Evolutionary conservation across 2,888 invertebrate genomes (phyloP), one percentile per base, ranked within the genome.

Genomic region (Frankliniella intonsa): DNA sequence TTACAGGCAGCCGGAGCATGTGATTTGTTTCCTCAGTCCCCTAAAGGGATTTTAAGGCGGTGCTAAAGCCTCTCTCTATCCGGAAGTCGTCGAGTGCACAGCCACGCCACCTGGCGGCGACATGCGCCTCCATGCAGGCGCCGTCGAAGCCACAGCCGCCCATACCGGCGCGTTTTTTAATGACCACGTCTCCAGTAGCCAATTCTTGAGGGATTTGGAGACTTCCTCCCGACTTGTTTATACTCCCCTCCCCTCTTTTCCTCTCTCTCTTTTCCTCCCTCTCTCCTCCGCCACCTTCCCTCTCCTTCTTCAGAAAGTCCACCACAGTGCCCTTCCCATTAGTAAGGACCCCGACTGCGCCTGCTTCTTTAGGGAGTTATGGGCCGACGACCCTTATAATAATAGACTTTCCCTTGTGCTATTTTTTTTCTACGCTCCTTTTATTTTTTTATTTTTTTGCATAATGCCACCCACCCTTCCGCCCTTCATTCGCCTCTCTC

Each of bases 201-300:
- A 76, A 76, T 76, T 76, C 69, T 76, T 76, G 69, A 76, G 69
- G 69, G 69, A 76, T 76, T 76, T 76, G 69, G 69, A 25, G 69
- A 76, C 38, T 38, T 38, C 38, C 38, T 38, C 38, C 5, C 38
- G 14, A 11, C 17, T 55, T 55, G 55, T 55, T 10, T 55, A 55
- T 14, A 11, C 55, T 55, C 55, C 55, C 38, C 38, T 38, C 38
- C 38, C 5, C 38, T 38, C 38, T 38, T n/a, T n/a, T n/a, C n/a
- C 62, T 17, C n/a, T n/a, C 62, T n/a, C 62, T 62, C 62, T 17
- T 14, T 17, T 17, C 14, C 62, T 62, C 38, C 5, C 38, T 38
- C 5, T 5, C 38, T 38, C 38, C 38, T 2, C 38, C 38, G 5
- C 38, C 38, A 2, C 62, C 14, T 62, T n/a, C 62, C 62, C 62